Conservation (phyloP, 2,113 vertebrate genomes). For the Percina caprodes region DNA sequence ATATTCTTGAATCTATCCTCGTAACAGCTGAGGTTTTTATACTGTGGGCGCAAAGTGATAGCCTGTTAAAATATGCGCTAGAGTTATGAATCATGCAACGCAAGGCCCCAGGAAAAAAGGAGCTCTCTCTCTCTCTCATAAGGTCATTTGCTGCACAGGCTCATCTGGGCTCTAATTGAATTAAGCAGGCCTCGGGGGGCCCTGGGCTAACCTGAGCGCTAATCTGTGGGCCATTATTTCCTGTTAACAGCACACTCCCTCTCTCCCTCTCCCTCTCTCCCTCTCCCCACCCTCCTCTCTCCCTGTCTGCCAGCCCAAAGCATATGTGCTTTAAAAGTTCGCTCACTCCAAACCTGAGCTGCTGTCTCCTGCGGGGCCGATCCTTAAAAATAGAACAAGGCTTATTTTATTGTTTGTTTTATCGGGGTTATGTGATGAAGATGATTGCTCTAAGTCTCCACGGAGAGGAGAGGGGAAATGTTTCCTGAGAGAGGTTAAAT, state of each 20-base stretch:
- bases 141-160: slow-evolving; percentile 84
- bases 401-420: slow-evolving; percentile 66
- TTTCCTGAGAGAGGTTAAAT: slow-evolving; percentile 52
- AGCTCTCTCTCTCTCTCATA: slow-evolving; percentile 76
- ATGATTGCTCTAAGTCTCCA: slow-evolving; percentile 64
- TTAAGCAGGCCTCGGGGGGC: slow-evolving; percentile 84
- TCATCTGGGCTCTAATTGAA: slow-evolving; percentile 88
- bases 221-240: slow-evolving; percentile 87
- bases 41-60: slow-evolving; percentile 76
- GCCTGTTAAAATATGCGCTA: slow-evolving; percentile 78
- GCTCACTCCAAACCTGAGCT: slow-evolving; percentile 68
- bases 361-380: slow-evolving; percentile 68
- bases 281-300: slow-evolving; percentile 49
- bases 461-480: slow-evolving; percentile 29
- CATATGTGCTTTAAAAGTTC: slow-evolving; percentile 79
- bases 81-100: slow-evolving; percentile 83
- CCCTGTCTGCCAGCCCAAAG: slow-evolving; percentile 73
- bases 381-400: slow-evolving; percentile 71
- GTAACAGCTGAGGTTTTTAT: slow-evolving; percentile 61
- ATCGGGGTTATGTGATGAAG: slow-evolving; percentile 63
- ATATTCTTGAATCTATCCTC: neutral
- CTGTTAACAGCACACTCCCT: slow-evolving; percentile 79
- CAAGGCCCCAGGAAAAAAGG: slow-evolving; percentile 73
- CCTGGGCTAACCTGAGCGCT: slow-evolving; percentile 82
- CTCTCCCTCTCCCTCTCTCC: slow-evolving; percentile 62